These are phyloP conservation scores for Listronotus oregonensis DNA, from an alignment of 1,140 invertebrate genomes.

Conservation along the genomic window DNA sequence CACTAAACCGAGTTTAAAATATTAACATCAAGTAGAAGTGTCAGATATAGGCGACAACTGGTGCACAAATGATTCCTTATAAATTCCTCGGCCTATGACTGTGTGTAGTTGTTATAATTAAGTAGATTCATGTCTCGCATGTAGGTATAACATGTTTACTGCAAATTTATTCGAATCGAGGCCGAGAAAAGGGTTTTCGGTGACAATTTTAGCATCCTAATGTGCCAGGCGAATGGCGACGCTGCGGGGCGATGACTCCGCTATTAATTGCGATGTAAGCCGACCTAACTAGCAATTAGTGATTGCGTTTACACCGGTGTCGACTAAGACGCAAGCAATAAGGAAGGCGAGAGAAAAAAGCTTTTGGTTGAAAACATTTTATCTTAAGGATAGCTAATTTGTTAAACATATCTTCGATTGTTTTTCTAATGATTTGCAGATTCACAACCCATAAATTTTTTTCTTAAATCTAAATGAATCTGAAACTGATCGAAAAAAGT, in stretches of 20 bases:
- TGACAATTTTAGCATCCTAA: constrained; percentile 45
- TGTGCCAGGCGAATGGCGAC: constrained; percentile 16
- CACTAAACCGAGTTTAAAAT: no score
- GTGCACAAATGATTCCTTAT: background rate
- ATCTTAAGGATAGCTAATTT: no score
- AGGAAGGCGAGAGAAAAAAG: no score
- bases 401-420: no score
- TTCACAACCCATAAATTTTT: no score
- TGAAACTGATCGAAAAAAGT: no score
- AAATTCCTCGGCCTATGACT: background rate
- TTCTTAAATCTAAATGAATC: no score
- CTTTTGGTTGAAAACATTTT: no score
- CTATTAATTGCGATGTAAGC: constrained; percentile 27
- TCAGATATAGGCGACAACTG: no score
- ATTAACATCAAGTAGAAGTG: no score
- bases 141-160: constrained; percentile 47
- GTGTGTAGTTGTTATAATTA: constrained; percentile 42
- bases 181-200: constrained; percentile 31
- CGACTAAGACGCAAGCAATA: no score
- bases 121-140: constrained; percentile 42
- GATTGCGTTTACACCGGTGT: constrained; percentile 5
- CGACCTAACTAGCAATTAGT: constrained; percentile 3
- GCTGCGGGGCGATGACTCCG: constrained; percentile 28
- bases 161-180: constrained; percentile 43
- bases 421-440: no score